Evolutionary conservation across 2,888 invertebrate species (phyloP).

Genomic region (Noctua fimbriata): DNA sequence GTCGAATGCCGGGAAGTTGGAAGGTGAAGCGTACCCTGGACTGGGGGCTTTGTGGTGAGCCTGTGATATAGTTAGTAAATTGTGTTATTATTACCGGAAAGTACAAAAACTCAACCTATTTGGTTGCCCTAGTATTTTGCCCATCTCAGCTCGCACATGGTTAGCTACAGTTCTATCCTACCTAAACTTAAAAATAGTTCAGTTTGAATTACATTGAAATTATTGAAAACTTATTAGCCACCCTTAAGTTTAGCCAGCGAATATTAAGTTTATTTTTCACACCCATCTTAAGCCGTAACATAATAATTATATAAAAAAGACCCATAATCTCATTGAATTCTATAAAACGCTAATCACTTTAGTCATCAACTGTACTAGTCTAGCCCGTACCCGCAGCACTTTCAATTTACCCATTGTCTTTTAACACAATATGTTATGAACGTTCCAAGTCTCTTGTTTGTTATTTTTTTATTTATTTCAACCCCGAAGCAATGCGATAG

Average conservation of each 20-base stretch:
- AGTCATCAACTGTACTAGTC: constrained; percentile 39
- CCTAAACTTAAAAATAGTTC: not conserved
- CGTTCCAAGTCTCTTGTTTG: constrained; percentile 47
- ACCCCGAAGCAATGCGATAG: constrained; percentile 22
- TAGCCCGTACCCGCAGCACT: constrained; percentile 62
- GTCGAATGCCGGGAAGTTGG: too few species aligned
- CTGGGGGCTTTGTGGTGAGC: too few species aligned
- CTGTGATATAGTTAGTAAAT: too few species aligned
- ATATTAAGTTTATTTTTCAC: not conserved
- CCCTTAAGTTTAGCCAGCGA: not conserved
- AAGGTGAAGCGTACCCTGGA: too few species aligned
- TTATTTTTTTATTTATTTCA: constrained; percentile 35
- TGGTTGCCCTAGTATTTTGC: not conserved
- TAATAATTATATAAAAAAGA: not conserved
- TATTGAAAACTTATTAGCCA: not conserved
- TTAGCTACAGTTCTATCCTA: not conserved
- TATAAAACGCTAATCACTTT: constrained; percentile 42
- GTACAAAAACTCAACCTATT: not conserved
- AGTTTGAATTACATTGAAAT: not conserved
- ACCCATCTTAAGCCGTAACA: not conserved
- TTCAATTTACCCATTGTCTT: constrained; percentile 78
- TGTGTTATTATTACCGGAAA: not conserved
- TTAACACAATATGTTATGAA: constrained; percentile 74
- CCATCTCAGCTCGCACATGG: not conserved
- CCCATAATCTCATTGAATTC: not conserved